Evolutionary conservation across 2,113 vertebrate genomes (phyloP).

Genomic region (Centropus unirufus): DNA sequence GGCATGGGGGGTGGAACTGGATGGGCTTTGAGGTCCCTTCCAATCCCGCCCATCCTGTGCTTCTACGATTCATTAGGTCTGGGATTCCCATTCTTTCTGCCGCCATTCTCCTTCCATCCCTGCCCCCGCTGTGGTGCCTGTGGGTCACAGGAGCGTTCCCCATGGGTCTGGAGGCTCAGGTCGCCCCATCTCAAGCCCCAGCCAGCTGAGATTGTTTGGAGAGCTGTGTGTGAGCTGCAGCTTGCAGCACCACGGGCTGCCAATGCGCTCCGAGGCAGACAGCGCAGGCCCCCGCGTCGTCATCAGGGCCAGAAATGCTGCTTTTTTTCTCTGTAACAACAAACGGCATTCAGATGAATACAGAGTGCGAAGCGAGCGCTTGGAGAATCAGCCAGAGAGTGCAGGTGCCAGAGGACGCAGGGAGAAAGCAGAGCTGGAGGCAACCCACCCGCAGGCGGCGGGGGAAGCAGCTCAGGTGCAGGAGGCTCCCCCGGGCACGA

Average conservation of each 20-base stretch:
- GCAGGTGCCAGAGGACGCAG: neutral
- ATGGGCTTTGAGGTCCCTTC: no score
- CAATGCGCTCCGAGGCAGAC: neutral
- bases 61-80: neutral
- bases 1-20: no score
- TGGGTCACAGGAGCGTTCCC: accelerated
- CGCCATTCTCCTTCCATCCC: neutral
- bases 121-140: neutral
- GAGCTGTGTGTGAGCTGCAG: neutral
- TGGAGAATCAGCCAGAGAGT: neutral
- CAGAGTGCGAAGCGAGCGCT: neutral
- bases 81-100: neutral
- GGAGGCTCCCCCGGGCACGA: neutral
- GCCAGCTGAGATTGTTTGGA: accelerated
- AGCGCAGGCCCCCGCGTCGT: neutral
- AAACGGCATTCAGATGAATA: neutral
- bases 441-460: accelerated
- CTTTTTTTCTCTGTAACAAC: neutral
- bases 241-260: accelerated
- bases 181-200: neutral
- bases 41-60: no score
- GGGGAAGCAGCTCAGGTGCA: neutral
- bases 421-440: neutral
- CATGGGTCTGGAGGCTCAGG: neutral
- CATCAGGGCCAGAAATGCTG: neutral